phyloP scores from a whole-genome alignment of 2,888 invertebrate species.

The Alitta virens region DNA sequence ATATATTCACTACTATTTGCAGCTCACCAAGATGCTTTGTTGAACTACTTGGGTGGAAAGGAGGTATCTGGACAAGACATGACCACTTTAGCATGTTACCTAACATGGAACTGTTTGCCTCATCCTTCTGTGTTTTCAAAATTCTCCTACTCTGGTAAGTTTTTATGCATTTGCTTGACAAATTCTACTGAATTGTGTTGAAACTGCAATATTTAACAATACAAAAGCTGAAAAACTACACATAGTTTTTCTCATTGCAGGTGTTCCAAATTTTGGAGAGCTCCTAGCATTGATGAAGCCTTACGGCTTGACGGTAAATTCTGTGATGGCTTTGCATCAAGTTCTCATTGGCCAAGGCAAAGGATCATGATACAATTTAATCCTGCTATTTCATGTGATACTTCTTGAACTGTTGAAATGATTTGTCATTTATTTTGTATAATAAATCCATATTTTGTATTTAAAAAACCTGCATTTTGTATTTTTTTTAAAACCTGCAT shows the following conservation, averaged over 20 bases:
- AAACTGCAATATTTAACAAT: too few species aligned
- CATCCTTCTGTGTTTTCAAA: conserved; percentile 18
- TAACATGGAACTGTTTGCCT: conserved; percentile 26
- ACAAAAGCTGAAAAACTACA: too few species aligned
- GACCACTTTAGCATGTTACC: conserved; percentile 18
- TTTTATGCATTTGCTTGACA: too few species aligned
- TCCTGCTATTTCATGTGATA: too few species aligned
- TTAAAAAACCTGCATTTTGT: too few species aligned
- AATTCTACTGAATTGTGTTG: background rate
- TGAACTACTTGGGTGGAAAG: conserved; percentile 17
- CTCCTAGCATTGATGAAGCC: conserved; percentile 20
- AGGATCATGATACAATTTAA: too few species aligned
- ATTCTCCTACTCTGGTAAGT: conserved; percentile 6
- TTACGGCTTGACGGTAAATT: conserved; percentile 14
- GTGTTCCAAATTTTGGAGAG: conserved; percentile 16
- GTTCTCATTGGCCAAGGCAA: conserved; percentile 12
- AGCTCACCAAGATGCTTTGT: conserved; percentile 6
- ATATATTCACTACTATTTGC: background rate
- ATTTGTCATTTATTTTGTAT: too few species aligned
- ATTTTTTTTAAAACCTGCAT: too few species aligned
- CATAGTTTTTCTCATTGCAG: conserved; percentile 1
- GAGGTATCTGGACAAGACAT: background rate
- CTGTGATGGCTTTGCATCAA: conserved; percentile 16
- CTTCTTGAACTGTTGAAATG: too few species aligned
- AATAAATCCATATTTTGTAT: too few species aligned